Evolutionary conservation across 2,888 invertebrate genomes (phyloP).

Genomic region (Lithosia quadra): DNA sequence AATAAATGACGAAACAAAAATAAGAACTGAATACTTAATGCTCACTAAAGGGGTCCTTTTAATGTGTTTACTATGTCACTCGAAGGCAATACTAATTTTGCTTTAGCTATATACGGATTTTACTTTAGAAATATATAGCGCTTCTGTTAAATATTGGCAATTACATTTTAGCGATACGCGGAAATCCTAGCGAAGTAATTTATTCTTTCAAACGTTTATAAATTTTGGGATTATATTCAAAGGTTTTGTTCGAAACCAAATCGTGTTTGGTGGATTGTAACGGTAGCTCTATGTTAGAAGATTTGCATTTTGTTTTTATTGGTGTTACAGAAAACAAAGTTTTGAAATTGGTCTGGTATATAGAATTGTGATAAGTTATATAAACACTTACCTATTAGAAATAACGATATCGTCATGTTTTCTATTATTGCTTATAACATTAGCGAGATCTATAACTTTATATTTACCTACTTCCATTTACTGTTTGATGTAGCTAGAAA

Average conservation of each 20-base stretch:
- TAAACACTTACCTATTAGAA: no score
- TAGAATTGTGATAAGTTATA: neutral
- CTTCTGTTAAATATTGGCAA: conserved; percentile 56
- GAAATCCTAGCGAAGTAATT: conserved; percentile 52
- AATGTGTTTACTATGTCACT: conserved; percentile 50
- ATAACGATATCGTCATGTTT: no score
- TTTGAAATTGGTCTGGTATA: neutral
- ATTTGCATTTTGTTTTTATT: neutral
- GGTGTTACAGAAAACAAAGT: neutral
- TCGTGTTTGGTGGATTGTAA: conserved; percentile 26
- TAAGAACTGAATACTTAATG: conserved; percentile 80
- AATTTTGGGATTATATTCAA: conserved; percentile 48
- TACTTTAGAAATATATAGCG: conserved; percentile 48
- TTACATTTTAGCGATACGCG: conserved; percentile 56
- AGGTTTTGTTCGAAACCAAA: conserved; percentile 34
- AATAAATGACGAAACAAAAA: conserved; percentile 82
- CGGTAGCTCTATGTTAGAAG: conserved; percentile 3
- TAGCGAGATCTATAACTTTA: no score
- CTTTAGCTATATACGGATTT: conserved; percentile 42
- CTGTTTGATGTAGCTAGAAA: no score
- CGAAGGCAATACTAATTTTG: conserved; percentile 40
- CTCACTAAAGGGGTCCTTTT: conserved; percentile 56
- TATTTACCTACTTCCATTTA: no score
- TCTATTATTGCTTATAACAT: no score
- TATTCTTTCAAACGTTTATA: conserved; percentile 48